These are phyloP conservation scores for Yponomeuta evonymella DNA, from an alignment of 2,888 invertebrate species.

Conservation along the genomic window DNA sequence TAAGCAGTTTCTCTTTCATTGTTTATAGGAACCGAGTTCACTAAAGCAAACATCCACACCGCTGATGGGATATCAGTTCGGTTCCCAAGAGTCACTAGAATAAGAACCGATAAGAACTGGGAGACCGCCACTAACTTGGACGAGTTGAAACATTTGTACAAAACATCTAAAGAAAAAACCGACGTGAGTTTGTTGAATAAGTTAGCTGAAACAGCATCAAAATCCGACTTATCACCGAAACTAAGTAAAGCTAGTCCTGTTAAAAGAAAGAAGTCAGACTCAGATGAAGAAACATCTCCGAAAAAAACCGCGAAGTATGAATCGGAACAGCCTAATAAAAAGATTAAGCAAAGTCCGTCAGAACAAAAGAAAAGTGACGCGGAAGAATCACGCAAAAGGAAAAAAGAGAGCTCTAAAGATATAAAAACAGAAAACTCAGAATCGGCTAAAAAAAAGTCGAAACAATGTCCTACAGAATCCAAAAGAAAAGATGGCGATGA, in stretches of 20 bases:
- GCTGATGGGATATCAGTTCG: constrained; percentile 95
- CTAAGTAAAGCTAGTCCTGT: background rate
- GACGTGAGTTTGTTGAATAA: constrained; percentile 76
- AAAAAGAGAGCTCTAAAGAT: background rate
- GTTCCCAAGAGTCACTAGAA: constrained; percentile 91
- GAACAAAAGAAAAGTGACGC: background rate
- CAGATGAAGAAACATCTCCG: background rate
- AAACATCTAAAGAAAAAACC: constrained; percentile 80
- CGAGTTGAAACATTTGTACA: constrained; percentile 81
- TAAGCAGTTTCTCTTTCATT: constrained; percentile 7
- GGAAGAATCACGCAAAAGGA: background rate
- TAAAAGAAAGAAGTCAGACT: background rate
- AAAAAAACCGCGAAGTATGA: background rate
- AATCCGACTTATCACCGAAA: constrained; percentile 23
- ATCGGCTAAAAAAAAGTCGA: background rate
- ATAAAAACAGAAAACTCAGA: background rate
- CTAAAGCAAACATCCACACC: constrained; percentile 89
- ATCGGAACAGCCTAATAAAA: background rate
- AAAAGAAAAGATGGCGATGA: constrained; percentile 22
- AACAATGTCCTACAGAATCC: background rate
- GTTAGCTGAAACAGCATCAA: constrained; percentile 46
- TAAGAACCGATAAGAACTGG: constrained; percentile 91
- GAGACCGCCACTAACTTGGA: constrained; percentile 86
- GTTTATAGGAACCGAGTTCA: constrained; percentile 81
- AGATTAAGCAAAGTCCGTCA: background rate